Evolutionary conservation across 23 tunicate genomes (phyloP).

Genomic region (Styela plicata): DNA sequence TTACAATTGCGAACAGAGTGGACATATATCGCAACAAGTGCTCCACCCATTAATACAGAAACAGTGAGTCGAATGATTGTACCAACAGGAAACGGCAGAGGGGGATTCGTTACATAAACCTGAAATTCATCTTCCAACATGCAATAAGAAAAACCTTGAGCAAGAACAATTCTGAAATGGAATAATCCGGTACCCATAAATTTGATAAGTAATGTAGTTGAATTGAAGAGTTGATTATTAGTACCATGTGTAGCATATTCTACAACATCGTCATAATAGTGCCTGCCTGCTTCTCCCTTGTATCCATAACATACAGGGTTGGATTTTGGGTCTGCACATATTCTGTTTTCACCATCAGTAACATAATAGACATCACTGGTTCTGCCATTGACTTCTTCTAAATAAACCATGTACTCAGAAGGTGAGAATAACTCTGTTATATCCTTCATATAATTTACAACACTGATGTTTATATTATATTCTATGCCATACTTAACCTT

Average conservation of each 20-base stretch:
- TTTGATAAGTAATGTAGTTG: constrained; percentile 32
- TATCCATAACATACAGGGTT: neutral
- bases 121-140: constrained; percentile 64
- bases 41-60: constrained; percentile 37
- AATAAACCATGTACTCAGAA: constrained; percentile 38
- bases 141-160: constrained; percentile 53
- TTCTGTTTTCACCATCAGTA: constrained; percentile 4
- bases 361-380: constrained; percentile 38
- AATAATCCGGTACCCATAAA: constrained; percentile 71
- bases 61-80: constrained; percentile 52
- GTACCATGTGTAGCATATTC: constrained; percentile 13
- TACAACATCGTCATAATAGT: neutral
- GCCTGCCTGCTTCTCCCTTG: neutral
- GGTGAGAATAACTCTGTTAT: neutral
- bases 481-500: constrained; percentile 36
- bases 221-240: constrained; percentile 30
- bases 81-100: constrained; percentile 73
- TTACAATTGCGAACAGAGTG: constrained; percentile 7
- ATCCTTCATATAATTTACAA: constrained; percentile 9
- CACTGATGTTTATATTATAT: constrained; percentile 32
- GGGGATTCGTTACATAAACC: constrained; percentile 77
- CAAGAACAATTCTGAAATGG: constrained; percentile 60
- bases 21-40: constrained; percentile 46
- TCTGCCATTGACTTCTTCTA: constrained; percentile 75
- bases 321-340: neutral